Percentiles rank a stretch among this genome's conserved stretches.
phyloP scores from a whole-genome alignment of 2,113 vertebrate genomes.

The Chamaetylas fuelleborni region DNA sequence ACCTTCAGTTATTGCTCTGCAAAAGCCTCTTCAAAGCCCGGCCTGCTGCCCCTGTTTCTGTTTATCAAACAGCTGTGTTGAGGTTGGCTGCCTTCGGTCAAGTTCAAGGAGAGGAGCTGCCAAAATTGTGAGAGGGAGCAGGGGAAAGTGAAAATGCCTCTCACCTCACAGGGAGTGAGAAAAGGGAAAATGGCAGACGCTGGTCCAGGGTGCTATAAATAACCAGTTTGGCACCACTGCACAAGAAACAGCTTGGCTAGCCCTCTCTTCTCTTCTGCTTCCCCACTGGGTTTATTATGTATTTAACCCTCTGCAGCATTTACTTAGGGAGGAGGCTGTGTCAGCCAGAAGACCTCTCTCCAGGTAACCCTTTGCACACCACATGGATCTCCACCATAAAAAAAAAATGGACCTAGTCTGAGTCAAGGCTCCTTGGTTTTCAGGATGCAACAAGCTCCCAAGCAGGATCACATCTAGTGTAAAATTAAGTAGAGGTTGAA shows the following conservation, averaged over 20 bases:
- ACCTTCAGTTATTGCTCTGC: slow-evolving; percentile 35
- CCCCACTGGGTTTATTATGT: slow-evolving; percentile 30
- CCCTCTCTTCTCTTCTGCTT: slow-evolving; percentile 14
- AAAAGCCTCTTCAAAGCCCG: slow-evolving; percentile 50
- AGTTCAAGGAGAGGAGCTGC: slow-evolving; percentile 49
- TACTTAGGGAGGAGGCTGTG: background rate
- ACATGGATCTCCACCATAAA: background rate
- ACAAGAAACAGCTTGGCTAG: slow-evolving; percentile 43
- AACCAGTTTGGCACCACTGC: slow-evolving; percentile 49
- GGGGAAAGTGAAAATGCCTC: slow-evolving; percentile 43
- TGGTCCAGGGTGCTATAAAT: slow-evolving; percentile 62
- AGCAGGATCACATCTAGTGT: background rate
- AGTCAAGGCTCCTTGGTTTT: background rate
- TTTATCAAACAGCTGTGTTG: slow-evolving; percentile 70
- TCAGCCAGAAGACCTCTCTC: background rate
- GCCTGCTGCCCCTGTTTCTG: slow-evolving; percentile 61
- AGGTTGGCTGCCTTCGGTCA: slow-evolving; percentile 42
- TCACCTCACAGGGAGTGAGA: slow-evolving; percentile 58
- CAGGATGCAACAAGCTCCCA: background rate
- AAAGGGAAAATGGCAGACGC: slow-evolving; percentile 51
- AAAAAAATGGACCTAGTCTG: background rate
- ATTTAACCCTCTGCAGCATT: slow-evolving; percentile 44
- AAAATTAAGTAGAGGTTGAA: background rate
- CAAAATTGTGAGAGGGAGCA: slow-evolving; percentile 52
- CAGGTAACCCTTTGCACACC: background rate